Percentiles rank a stretch among this genome's conserved stretches.
Evolutionary conservation across 1,140 invertebrate species (phyloP).

Genomic region (Meteorus sp.): DNA sequence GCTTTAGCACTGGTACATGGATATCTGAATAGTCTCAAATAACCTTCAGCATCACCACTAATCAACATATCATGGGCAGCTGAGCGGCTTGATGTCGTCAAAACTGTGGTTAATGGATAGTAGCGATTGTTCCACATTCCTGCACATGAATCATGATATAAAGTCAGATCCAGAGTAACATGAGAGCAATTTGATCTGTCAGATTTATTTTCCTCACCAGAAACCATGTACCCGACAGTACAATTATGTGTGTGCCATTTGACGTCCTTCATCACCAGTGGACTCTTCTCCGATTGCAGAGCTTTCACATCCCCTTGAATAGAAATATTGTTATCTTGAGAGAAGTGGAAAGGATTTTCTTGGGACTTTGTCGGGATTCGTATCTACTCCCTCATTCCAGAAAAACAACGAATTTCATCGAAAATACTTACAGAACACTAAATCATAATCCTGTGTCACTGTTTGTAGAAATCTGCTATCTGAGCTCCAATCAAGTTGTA

Average conservation of each 20-base stretch:
- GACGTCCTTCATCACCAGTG: conserved; percentile 84
- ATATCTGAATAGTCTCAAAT: conserved; percentile 86
- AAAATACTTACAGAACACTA: conserved; percentile 78
- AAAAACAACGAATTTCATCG: background rate
- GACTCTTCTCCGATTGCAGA: conserved; percentile 79
- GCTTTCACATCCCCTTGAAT: conserved; percentile 82
- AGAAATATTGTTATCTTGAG: too few relatives aligned
- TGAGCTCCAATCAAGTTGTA: conserved; percentile 88
- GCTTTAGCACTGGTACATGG: conserved; percentile 81
- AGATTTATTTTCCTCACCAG: conserved; percentile 65
- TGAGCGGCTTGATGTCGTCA: conserved; percentile 79
- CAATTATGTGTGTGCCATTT: conserved; percentile 87
- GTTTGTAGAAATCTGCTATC: conserved; percentile 86
- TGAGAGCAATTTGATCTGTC: background rate
- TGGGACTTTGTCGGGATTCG: too few relatives aligned
- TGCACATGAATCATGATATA: conserved; percentile 40
- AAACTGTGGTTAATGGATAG: conserved; percentile 77
- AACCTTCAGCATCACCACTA: conserved; percentile 88
- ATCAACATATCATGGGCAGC: conserved; percentile 81
- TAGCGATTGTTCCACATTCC: conserved; percentile 89
- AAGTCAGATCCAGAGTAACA: too few relatives aligned
- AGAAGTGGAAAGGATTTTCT: too few relatives aligned
- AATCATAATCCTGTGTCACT: conserved; percentile 90
- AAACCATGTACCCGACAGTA: conserved; percentile 80
- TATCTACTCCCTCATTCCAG: too few relatives aligned